Conservation (phyloP, 2,888 invertebrate species). For the Eurytoma californica region DNA sequence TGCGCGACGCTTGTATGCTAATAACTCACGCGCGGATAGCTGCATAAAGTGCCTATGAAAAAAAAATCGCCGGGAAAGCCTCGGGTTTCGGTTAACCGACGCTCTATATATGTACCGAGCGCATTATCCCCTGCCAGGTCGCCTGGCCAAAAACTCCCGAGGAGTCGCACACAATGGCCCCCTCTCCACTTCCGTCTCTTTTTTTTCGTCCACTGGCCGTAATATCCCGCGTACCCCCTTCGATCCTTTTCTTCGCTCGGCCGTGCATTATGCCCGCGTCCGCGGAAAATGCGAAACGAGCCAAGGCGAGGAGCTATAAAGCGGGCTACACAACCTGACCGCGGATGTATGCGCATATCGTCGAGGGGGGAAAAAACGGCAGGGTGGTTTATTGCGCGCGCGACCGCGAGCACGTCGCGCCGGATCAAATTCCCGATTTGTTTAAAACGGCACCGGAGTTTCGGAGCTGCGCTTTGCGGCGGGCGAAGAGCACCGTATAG, state of each 20-base stretch:
- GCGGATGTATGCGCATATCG: background rate
- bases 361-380: background rate
- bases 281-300: slow-evolving; percentile 41
- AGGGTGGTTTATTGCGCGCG: slow-evolving; percentile 49
- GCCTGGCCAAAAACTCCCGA: slow-evolving; percentile 34
- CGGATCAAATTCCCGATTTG: slow-evolving; percentile 65
- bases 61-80: slow-evolving; percentile 53
- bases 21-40: slow-evolving; percentile 69
- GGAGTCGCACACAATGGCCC: slow-evolving; percentile 30
- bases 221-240: slow-evolving; percentile 39
- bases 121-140: slow-evolving; percentile 40
- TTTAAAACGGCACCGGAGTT: slow-evolving; percentile 59
- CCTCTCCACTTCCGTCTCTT: slow-evolving; percentile 22
- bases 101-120: slow-evolving; percentile 46
- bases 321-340: slow-evolving; percentile 8
- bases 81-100: slow-evolving; percentile 62
- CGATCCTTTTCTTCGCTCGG: slow-evolving; percentile 40
- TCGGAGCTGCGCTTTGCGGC: background rate
- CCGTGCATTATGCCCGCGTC: slow-evolving; percentile 44
- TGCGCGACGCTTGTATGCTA: slow-evolving; percentile 68
- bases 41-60: slow-evolving; percentile 42
- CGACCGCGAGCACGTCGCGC: slow-evolving; percentile 67
- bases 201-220: slow-evolving; percentile 11
- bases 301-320: slow-evolving; percentile 11
- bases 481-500: background rate